These are phyloP conservation scores for Excalfactoria chinensis DNA, from an alignment of 2,113 vertebrate genomes.

Conservation along the genomic window DNA sequence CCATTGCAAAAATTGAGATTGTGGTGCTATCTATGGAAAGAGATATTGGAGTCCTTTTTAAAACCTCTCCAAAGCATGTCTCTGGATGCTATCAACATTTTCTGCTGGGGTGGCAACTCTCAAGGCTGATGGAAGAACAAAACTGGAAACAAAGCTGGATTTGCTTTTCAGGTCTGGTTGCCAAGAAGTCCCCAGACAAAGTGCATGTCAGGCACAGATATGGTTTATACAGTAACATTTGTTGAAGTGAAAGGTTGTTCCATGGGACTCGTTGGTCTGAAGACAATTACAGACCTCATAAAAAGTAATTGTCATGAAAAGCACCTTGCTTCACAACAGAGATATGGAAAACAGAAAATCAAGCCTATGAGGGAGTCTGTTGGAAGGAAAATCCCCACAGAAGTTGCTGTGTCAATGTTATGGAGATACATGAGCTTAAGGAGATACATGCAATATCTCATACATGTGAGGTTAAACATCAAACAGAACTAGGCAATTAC, in stretches of 20 bases:
- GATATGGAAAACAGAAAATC: not conserved
- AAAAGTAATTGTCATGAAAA: not conserved
- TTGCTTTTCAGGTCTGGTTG: not conserved
- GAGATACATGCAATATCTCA: rapidly evolving
- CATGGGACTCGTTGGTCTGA: not conserved
- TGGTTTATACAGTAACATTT: not conserved
- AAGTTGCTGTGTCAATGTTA: not conserved
- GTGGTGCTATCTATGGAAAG: rapidly evolving
- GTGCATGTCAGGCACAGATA: rapidly evolving
- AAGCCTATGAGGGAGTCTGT: not conserved
- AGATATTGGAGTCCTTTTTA: not conserved
- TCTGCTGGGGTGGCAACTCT: not conserved
- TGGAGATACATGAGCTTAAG: rapidly evolving
- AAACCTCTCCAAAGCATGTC: not conserved
- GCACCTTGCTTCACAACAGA: not conserved
- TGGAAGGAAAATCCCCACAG: not conserved
- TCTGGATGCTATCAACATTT: not conserved
- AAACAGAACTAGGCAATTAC: not conserved
- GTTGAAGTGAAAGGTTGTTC: not conserved
- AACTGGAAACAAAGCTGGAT: not conserved
- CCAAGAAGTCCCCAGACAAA: not conserved
- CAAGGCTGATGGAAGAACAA: not conserved
- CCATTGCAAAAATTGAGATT: not conserved
- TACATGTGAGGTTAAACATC: not conserved
- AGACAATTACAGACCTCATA: not conserved